These are phyloP conservation scores for Sweltsa coloradensis DNA, from an alignment of 1,140 invertebrate genomes.

Conservation along the genomic window DNA sequence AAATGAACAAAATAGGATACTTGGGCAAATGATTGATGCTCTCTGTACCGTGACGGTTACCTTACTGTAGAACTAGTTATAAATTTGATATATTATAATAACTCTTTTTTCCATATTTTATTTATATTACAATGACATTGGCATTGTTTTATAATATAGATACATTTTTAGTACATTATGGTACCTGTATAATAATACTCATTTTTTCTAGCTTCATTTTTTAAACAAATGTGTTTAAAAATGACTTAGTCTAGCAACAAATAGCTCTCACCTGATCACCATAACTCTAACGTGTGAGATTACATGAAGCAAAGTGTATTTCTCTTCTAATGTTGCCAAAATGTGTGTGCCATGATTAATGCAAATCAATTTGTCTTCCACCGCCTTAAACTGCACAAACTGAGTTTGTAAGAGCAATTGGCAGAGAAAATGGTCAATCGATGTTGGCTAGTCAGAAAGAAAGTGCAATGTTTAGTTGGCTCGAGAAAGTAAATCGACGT, in stretches of 20 bases:
- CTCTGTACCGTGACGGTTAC: neutral
- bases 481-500: neutral
- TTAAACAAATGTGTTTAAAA: neutral
- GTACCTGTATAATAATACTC: conserved; percentile 12
- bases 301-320: neutral
- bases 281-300: neutral
- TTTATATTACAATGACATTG: too few species aligned
- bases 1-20: neutral
- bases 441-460: conserved; percentile 1
- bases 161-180: conserved; percentile 5
- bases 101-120: conserved; percentile 10
- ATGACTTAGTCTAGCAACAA: neutral
- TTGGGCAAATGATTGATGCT: neutral
- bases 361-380: conserved; percentile 13
- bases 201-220: neutral
- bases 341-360: conserved; percentile 8
- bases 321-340: neutral
- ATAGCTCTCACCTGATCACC: neutral
- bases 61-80: conserved; percentile 1
- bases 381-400: conserved; percentile 3
- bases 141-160: too few species aligned
- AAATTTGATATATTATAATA: conserved; percentile 6
- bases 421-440: neutral
- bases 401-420: neutral
- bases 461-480: conserved; percentile 3